Conservation (phyloP, 1,140 invertebrate species). For the Antheraea pernyi region DNA sequence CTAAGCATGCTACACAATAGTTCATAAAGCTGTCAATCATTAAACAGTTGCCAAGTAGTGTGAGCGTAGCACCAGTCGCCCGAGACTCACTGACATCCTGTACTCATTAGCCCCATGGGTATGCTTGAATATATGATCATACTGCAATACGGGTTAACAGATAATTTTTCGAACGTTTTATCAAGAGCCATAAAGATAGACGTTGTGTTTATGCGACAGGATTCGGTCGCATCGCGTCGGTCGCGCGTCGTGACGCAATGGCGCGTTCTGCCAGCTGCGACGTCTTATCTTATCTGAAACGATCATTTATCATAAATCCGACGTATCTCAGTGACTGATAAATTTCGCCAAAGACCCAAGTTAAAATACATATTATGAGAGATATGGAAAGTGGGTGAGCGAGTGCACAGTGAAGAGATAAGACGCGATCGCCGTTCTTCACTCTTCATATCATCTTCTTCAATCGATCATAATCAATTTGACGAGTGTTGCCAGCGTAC, state of each 20-base stretch:
- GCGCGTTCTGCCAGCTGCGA: background rate
- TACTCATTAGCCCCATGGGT: too few relatives aligned
- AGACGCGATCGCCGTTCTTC: background rate
- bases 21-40: too few relatives aligned
- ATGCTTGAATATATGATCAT: background rate
- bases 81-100: too few relatives aligned
- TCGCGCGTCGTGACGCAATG: background rate
- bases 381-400: slow-evolving; percentile 30
- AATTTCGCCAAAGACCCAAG: slow-evolving; percentile 24
- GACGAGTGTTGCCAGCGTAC: too few relatives aligned
- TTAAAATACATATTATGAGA: slow-evolving; percentile 23
- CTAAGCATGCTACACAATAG: too few relatives aligned
- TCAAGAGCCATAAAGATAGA: background rate
- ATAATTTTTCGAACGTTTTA: background rate
- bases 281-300: slow-evolving; percentile 30
- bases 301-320: slow-evolving; percentile 33
- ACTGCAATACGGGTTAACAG: background rate
- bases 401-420: background rate
- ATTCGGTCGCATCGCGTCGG: background rate
- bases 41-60: too few relatives aligned
- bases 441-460: too few relatives aligned
- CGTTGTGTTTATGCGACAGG: background rate
- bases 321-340: slow-evolving; percentile 20
- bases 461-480: background rate
- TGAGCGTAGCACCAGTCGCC: too few relatives aligned